These are phyloP conservation scores for Rhinoraja longicauda DNA, from an alignment of 2,797 vertebrate genomes.

Conservation along the genomic window DNA sequence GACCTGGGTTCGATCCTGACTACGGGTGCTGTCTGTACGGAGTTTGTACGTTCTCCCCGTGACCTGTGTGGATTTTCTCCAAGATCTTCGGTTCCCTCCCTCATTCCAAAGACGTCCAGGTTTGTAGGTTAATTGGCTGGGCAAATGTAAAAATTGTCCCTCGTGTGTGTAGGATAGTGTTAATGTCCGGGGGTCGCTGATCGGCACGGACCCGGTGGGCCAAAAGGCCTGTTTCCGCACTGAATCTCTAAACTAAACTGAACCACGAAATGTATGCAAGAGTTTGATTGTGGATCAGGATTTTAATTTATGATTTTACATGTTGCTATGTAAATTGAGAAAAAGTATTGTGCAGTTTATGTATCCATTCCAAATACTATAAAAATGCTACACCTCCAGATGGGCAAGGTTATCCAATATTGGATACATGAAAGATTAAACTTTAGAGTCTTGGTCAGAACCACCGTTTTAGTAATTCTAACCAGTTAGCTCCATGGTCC, in stretches of 20 bases:
- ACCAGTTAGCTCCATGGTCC: background rate
- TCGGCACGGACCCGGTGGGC: too few species aligned
- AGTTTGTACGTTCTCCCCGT: too few species aligned
- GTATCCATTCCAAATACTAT: background rate
- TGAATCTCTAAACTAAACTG: too few species aligned
- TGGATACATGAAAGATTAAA: background rate
- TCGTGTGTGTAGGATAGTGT: too few species aligned
- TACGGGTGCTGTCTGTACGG: too few species aligned
- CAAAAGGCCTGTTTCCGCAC: too few species aligned
- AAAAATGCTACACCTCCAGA: background rate
- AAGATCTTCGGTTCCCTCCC: too few species aligned
- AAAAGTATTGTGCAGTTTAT: background rate
- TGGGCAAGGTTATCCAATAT: background rate
- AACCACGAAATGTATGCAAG: background rate
- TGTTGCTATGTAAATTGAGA: background rate
- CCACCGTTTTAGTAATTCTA: background rate
- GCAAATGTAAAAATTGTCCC: too few species aligned
- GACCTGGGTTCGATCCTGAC: too few species aligned
- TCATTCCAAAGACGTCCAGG: too few species aligned
- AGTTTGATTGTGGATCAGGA: background rate
- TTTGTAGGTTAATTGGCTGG: too few species aligned
- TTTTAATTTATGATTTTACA: background rate
- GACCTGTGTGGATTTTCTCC: background rate
- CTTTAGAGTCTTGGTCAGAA: background rate
- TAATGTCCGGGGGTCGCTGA: too few species aligned